Evolutionary conservation across 2,113 vertebrate species (phyloP).

Genomic region (Nipponia nippon): DNA sequence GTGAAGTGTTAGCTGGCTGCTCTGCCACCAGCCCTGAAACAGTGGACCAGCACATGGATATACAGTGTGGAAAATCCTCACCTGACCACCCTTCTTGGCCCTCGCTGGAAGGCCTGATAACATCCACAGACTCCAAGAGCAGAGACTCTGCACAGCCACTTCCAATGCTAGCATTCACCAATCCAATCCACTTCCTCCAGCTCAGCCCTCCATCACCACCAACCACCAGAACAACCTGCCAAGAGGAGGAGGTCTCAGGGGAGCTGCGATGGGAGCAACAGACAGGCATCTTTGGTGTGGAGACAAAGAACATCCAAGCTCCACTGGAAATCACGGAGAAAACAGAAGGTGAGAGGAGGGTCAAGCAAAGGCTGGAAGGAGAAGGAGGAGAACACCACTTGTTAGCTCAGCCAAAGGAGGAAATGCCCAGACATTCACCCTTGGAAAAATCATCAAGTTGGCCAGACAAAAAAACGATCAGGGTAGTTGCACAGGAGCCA

Average conservation of each 20-base stretch:
- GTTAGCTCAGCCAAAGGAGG: neutral
- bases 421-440: slow-evolving; percentile 20
- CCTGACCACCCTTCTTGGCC: slow-evolving; percentile 55
- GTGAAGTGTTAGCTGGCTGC: neutral
- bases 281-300: neutral
- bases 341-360: neutral
- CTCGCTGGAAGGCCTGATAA: neutral
- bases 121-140: neutral
- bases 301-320: neutral
- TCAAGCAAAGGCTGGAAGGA: neutral
- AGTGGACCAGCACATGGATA: neutral
- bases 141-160: neutral
- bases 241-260: neutral
- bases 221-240: neutral
- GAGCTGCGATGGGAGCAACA: neutral
- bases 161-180: slow-evolving; percentile 69
- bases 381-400: neutral
- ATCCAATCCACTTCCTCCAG: slow-evolving; percentile 58
- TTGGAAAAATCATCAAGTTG: slow-evolving; percentile 78
- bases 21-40: neutral
- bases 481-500: neutral
- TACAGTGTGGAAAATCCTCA: neutral
- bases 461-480: slow-evolving; percentile 26
- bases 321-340: neutral
- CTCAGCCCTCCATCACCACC: slow-evolving; percentile 54